Evolutionary conservation across 64 coral and sea anemone species (phyloP), one percentile per base, ranked within the genome.

Genomic region (Catalaphyllia jardinei): DNA sequence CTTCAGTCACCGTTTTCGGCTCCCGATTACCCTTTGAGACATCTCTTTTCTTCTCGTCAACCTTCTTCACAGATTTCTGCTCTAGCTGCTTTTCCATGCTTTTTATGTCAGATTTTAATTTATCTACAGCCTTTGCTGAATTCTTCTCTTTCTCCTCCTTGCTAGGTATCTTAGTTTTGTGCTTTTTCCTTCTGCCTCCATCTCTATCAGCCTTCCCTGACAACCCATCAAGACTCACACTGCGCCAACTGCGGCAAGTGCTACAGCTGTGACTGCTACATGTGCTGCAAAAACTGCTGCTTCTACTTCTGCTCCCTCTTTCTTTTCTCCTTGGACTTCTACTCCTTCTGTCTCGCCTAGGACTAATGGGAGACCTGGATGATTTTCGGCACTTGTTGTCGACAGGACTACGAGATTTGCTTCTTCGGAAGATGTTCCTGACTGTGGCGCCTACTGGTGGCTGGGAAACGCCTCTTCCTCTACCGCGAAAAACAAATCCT

Each of bases 271-370:
- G 22, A 85, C 81, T 85, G 60, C 81, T 85, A 64, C 62, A 85
- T 31, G 81, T 85, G 31, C 81, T 85, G 63, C 81, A 85, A 35
- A 71, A 85, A 39, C 81, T 85, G 39, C 63, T 85, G 62, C 81
- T 85, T 52, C 81, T 38, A 25, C 81, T 85, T 38, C 63, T 69
- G 30, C 29, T 62, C 31, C 57, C n/a, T 13, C 33, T 71, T 13
- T 69, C 22, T 25, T 69, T 69, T 27, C 65, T 69, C 25, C 65
- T 69, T 69, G 22, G 20, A 69, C 35, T 85, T 24, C 81, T 50
- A 16, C 81, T 85, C 14, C 42, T 85, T 71, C 38, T 50, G 63
- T 38, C 24, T 85, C 33, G 30, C 13, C 38, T 85, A 3, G 81
- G 33, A 49, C 62, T 85, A 2, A 35, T 33, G 13, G 81, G 63